Evolutionary conservation across 1,140 invertebrate genomes (phyloP).

Genomic region (Drosophila eugracilis): DNA sequence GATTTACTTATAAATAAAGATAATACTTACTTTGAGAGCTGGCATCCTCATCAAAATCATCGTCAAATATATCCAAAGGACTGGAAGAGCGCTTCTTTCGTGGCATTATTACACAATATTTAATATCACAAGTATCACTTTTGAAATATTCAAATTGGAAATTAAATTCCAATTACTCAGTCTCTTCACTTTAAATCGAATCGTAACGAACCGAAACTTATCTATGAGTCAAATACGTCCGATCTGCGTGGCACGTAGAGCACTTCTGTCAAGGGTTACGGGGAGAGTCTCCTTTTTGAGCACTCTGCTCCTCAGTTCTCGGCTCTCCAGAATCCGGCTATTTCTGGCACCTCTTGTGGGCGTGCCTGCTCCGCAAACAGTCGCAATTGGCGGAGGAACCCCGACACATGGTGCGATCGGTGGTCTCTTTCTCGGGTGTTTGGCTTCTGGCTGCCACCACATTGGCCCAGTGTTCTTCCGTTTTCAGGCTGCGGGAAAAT

Average conservation of each 20-base stretch:
- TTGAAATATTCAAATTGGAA: neutral
- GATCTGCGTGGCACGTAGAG: constrained; percentile 41
- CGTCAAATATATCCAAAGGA: constrained; percentile 75
- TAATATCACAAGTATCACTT: constrained; percentile 19
- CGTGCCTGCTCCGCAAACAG: constrained; percentile 36
- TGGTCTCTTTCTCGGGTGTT: constrained; percentile 34
- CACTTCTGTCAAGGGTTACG: constrained; percentile 47
- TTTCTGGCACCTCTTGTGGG: constrained; percentile 72
- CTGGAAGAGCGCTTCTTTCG: constrained; percentile 73
- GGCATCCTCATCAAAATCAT: constrained; percentile 81
- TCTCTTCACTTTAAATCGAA: constrained; percentile 3
- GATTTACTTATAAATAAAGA: neutral
- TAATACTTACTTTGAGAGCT: constrained; percentile 71
- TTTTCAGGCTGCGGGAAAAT: constrained; percentile 10
- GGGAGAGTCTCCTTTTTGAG: constrained; percentile 62
- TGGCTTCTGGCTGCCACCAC: constrained; percentile 41
- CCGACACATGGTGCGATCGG: constrained; percentile 75
- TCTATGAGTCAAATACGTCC: constrained; percentile 21
- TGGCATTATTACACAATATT: constrained; percentile 62
- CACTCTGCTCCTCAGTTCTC: constrained; percentile 23
- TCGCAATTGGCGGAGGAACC: constrained; percentile 67
- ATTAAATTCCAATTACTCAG: constrained; percentile 1
- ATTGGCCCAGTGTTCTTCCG: constrained; percentile 61
- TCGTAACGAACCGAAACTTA: neutral
- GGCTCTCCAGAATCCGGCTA: constrained; percentile 44